These are phyloP conservation scores for Patella depressa DNA, from an alignment of 2,888 invertebrate genomes.

Conservation along the genomic window DNA sequence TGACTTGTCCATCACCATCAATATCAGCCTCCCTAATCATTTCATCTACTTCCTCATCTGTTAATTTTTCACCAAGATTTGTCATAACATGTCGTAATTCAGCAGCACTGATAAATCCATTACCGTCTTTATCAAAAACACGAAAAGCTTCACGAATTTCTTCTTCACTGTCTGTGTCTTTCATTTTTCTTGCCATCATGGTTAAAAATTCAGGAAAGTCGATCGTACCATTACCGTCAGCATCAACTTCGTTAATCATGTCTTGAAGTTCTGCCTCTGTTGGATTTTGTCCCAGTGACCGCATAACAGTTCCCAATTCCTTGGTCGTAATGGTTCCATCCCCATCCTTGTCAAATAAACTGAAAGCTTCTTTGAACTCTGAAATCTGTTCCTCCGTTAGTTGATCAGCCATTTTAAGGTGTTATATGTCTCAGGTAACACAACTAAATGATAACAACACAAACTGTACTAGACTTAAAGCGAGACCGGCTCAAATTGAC, in stretches of 20 bases:
- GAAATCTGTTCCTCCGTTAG: constrained; percentile 49
- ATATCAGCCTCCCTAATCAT: constrained; percentile 78
- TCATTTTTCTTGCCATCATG: constrained; percentile 99
- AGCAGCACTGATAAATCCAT: constrained; percentile 41
- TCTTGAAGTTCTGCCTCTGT: constrained; percentile 5
- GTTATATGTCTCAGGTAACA: not conserved
- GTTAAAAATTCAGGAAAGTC: constrained; percentile 99
- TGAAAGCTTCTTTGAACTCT: constrained; percentile 99
- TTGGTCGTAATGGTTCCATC: not conserved
- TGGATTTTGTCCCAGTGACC: constrained; percentile 4
- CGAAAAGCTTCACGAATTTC: constrained; percentile 82
- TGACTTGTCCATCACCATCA: constrained; percentile 99
- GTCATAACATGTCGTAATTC: constrained; percentile 43
- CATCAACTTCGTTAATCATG: constrained; percentile 5
- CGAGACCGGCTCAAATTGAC: not conserved
- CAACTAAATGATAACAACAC: too few relatives aligned
- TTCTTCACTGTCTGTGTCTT: constrained; percentile 98
- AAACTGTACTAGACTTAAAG: too few relatives aligned
- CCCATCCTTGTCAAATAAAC: constrained; percentile 96
- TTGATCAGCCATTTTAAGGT: constrained; percentile 37
- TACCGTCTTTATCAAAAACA: constrained; percentile 45
- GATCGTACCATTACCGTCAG: constrained; percentile 93
- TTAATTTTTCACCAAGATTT: constrained; percentile 38
- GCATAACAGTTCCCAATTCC: constrained; percentile 1
- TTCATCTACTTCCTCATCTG: constrained; percentile 43